Conservation (phyloP, 64 coral and sea anemone genomes). For the Montipora cactus region DNA sequence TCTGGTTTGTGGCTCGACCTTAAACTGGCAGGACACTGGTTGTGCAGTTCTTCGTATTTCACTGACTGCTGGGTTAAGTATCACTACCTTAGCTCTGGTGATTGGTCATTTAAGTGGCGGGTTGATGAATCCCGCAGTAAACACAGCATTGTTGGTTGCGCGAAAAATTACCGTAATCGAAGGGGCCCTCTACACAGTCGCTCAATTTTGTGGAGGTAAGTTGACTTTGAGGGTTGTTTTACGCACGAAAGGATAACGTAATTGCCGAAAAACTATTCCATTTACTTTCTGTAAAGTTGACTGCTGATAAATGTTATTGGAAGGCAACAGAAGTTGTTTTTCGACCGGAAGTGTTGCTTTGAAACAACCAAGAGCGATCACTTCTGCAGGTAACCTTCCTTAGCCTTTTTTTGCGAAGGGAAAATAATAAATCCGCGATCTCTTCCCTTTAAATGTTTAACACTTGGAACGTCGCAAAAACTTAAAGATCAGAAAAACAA, state of each 20-base stretch:
- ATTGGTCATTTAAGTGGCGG: conserved; percentile 71
- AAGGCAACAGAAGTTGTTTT: not conserved
- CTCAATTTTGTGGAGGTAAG: conserved; percentile 68
- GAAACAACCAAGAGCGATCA: no score
- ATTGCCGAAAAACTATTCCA: not conserved
- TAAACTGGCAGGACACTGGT: conserved; percentile 6
- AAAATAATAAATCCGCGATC: no score
- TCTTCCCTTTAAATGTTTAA: no score
- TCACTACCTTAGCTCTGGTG: conserved; percentile 39
- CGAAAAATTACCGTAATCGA: conserved; percentile 55
- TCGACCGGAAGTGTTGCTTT: no score
- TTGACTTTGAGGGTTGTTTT: not conserved
- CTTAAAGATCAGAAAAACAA: no score
- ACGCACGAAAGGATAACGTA: not conserved
- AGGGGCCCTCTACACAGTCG: conserved; percentile 35
- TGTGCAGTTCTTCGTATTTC: conserved; percentile 47
- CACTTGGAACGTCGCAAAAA: no score
- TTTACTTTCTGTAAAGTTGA: not conserved
- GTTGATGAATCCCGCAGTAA: conserved; percentile 58
- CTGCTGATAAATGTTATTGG: not conserved
- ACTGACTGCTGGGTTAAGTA: conserved; percentile 59
- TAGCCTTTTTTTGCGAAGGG: no score
- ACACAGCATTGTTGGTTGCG: conserved; percentile 38
- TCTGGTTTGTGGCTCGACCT: conserved; percentile 52
- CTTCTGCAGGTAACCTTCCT: no score